Evolutionary conservation across 1,140 invertebrate species (phyloP).

Genomic region (Archegozetes longisetosus): DNA sequence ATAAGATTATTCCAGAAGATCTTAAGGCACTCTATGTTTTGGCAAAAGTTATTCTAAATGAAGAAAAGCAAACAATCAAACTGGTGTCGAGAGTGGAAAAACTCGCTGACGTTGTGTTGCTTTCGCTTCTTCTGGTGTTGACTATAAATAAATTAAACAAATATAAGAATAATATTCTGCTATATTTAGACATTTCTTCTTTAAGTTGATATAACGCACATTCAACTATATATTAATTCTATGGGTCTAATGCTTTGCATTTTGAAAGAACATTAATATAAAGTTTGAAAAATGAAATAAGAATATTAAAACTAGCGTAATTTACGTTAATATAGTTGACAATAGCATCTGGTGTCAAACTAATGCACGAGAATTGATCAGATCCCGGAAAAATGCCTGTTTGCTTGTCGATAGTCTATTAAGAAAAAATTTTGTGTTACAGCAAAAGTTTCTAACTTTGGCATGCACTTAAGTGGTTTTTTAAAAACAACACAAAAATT

Average conservation of each 20-base stretch:
- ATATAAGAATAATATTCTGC: neutral
- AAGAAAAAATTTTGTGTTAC: neutral
- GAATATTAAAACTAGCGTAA: neutral
- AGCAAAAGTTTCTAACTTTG: neutral
- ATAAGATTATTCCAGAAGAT: too few relatives aligned
- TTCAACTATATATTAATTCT: neutral
- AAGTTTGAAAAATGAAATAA: neutral
- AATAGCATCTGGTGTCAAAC: neutral
- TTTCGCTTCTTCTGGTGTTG: neutral
- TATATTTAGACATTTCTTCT: neutral
- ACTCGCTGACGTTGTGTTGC: neutral
- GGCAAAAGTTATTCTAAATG: too few relatives aligned
- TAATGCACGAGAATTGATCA: neutral
- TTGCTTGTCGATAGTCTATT: neutral
- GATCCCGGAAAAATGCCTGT: neutral
- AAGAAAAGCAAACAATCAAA: too few relatives aligned
- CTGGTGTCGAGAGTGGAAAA: neutral
- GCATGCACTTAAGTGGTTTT: neutral
- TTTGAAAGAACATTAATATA: neutral
- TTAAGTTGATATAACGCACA: neutral
- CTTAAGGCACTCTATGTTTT: too few relatives aligned
- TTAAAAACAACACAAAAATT: neutral
- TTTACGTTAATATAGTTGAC: neutral
- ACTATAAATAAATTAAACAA: neutral
- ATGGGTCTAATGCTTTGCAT: too few relatives aligned